These are phyloP conservation scores for Bettongia penicillata DNA, from an alignment of 2,113 vertebrate genomes.

Conservation along the genomic window DNA sequence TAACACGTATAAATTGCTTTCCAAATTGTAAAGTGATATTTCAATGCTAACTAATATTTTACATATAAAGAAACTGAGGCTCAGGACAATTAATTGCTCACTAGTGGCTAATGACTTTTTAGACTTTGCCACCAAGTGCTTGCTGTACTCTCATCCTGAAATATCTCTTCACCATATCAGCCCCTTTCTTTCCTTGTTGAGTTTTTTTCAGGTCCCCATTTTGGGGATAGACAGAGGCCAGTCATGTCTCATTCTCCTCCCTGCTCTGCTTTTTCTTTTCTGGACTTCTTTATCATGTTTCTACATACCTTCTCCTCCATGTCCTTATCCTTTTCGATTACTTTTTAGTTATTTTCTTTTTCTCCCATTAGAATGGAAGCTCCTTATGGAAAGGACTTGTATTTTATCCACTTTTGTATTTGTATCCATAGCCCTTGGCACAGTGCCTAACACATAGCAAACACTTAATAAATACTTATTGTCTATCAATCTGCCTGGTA, in stretches of 20 bases:
- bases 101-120: neutral
- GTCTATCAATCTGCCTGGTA: neutral
- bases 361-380: neutral
- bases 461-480: neutral
- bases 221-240: neutral
- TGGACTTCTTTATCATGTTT: neutral
- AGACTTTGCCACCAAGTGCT: neutral
- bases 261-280: neutral
- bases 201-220: neutral
- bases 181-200: neutral
- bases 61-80: neutral
- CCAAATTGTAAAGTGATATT: neutral
- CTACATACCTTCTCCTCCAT: neutral
- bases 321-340: neutral
- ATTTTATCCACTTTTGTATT: neutral
- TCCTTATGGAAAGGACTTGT: neutral
- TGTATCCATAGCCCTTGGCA: neutral
- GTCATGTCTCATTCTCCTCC: neutral
- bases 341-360: neutral
- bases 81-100: neutral
- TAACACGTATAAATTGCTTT: no score
- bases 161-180: neutral
- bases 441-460: neutral
- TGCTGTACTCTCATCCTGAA: neutral
- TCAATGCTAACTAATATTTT: neutral